These are phyloP conservation scores for Taxidea taxus DNA, from an alignment of 2,113 vertebrate genomes.

Conservation along the genomic window DNA sequence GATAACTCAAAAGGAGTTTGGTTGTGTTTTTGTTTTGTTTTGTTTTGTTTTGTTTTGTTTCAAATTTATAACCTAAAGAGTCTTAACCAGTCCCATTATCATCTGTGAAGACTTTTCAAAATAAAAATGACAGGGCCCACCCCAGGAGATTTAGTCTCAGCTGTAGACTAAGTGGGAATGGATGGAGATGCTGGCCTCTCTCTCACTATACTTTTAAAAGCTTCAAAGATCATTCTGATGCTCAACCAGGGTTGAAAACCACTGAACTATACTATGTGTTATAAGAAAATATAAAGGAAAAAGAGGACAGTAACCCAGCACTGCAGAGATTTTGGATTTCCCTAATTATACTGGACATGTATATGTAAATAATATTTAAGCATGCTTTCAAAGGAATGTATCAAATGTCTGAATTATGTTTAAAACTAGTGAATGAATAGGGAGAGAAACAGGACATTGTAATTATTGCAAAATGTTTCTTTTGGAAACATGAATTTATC, in stretches of 20 bases:
- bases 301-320: background rate
- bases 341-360: background rate
- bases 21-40: too few species aligned
- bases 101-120: conserved; percentile 25
- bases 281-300: background rate
- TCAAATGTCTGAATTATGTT: background rate
- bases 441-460: background rate
- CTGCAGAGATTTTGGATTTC: background rate
- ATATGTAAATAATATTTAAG: background rate
- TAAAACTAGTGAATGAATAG: background rate
- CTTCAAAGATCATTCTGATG: background rate
- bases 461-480: background rate
- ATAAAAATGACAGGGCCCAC: background rate
- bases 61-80: background rate
- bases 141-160: background rate
- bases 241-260: background rate
- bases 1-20: background rate
- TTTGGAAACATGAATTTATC: background rate
- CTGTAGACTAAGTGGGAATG: background rate
- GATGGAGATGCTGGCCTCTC: background rate
- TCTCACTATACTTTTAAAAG: background rate
- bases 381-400: background rate
- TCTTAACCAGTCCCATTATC: background rate
- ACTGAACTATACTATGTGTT: background rate
- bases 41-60: background rate